These are phyloP conservation scores for Leptopterna dolabrata DNA, from an alignment of 2,888 invertebrate genomes.

Conservation along the genomic window DNA sequence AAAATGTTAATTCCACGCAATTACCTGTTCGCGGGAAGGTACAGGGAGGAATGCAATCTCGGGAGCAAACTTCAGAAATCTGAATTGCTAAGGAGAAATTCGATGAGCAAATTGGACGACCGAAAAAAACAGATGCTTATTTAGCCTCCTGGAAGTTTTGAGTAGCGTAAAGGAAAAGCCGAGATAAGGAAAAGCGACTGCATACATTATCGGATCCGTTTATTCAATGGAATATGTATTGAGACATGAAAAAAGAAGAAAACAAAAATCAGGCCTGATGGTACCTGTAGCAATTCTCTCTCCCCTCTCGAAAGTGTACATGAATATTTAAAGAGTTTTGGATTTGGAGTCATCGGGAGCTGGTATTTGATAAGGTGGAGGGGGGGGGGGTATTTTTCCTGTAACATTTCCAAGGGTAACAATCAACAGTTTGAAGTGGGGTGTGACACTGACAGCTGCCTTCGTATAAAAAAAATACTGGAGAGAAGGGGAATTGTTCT, in stretches of 20 bases:
- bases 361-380: not conserved
- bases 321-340: not conserved
- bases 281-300: not conserved
- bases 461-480: too few species aligned
- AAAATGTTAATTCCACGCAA: slow-evolving; percentile 28
- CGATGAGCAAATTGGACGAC: slow-evolving; percentile 16
- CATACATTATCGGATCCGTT: not conserved
- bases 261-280: not conserved
- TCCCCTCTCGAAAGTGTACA: not conserved
- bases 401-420: not conserved
- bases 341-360: not conserved
- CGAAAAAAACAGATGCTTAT: slow-evolving; percentile 15
- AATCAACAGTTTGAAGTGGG: not conserved
- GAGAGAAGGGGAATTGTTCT: too few species aligned
- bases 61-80: not conserved
- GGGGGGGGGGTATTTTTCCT: not conserved
- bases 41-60: not conserved
- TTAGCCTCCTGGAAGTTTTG: not conserved
- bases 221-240: slow-evolving; percentile 26
- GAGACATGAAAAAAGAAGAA: not conserved
- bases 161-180: not conserved
- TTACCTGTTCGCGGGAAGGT: not conserved
- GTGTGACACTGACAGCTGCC: not conserved
- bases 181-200: not conserved
- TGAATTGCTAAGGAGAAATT: slow-evolving; percentile 10